Base-by-base conservation (phyloP, 2,113 vertebrate genomes). In the Noctilio leporinus region DNA sequence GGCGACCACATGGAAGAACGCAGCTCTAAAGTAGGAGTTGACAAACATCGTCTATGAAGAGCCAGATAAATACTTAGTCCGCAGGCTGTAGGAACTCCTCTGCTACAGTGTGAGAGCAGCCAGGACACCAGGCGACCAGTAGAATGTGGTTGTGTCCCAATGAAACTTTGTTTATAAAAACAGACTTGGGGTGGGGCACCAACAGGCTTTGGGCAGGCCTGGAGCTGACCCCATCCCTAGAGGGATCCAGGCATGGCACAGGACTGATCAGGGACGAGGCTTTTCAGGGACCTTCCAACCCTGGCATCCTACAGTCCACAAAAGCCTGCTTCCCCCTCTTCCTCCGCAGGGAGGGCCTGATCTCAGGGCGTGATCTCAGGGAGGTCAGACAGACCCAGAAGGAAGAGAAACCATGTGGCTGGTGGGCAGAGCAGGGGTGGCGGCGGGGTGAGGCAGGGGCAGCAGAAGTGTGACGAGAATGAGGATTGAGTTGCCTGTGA, bases 111-210 rank as follows among this genome's bases (percentile, higher is more conserved):
- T 15, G 64, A 20, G 24, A 45, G 47, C 33, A 10, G 84, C 33
- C 59, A 15, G 2, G n/a, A 75, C 14, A 12, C 40, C 0, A 7
- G 0, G 33, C 5, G 24, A 28, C 43, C 10, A 3, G 2, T 1
- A 19, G n/a, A 0, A n/a, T 2, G 0, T 1, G 19, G 59, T 45
- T 7, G 7, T 11, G 72, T 35, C 45, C 24, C 4, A 16, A 3
- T 8, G 55, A 47, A 75, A 59, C 22, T n/a, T 40, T 10, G n/a
- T n/a, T n/a, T n/a, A n/a, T n/a, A n/a, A n/a, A n/a, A n/a, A n/a
- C n/a, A n/a, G n/a, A n/a, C n/a, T 19, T 19, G 28, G 26, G 11
- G 1, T 5, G 51, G 19, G 19, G 49, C 14, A 3, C 62, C 75
- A 7, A 12, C 24, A 57, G 53, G 20, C 49, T 35, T 22, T 51